Evolutionary conservation across 2,113 vertebrate genomes (phyloP).

Genomic region (Gymnorhina tibicen): DNA sequence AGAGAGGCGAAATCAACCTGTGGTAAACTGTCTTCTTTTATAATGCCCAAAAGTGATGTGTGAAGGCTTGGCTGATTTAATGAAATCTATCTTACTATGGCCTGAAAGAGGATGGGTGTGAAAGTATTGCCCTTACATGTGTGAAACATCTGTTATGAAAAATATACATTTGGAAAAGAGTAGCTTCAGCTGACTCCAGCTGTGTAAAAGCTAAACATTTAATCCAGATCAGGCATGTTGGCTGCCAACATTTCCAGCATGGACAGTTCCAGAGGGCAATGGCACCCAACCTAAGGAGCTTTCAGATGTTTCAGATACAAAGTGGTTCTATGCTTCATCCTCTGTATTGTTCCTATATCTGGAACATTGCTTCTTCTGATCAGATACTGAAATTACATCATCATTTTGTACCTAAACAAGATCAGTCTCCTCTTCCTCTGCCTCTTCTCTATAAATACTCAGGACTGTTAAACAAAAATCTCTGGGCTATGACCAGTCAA

Average conservation of each 20-base stretch:
- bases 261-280: background rate
- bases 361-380: background rate
- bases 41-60: background rate
- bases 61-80: background rate
- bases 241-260: background rate
- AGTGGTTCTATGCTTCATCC: background rate
- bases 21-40: background rate
- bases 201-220: background rate
- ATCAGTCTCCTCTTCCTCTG: background rate
- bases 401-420: background rate
- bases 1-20: background rate
- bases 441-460: background rate
- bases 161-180: background rate
- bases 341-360: background rate
- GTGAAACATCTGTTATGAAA: background rate
- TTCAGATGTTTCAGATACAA: background rate
- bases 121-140: background rate
- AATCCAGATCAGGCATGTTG: background rate
- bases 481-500: background rate
- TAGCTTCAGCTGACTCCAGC: background rate
- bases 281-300: background rate
- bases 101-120: background rate
- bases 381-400: background rate
- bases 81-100: background rate
- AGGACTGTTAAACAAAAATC: background rate